Evolutionary conservation across 2,797 vertebrate genomes (phyloP), one percentile per base, ranked within the genome.

Genomic region (Limosa lapponica): DNA sequence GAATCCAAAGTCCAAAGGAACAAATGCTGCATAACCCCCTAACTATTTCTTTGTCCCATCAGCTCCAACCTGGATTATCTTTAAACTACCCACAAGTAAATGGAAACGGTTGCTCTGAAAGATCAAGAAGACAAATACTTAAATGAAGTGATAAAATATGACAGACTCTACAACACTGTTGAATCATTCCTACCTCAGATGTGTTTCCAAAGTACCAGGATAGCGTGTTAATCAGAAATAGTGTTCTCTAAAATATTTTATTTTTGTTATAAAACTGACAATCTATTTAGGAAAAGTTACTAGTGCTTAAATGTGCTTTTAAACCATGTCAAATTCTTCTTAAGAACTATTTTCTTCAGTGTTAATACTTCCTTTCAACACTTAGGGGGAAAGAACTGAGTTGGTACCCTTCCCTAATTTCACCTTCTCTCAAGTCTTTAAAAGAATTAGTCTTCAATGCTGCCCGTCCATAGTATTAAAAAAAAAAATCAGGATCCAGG

Each of bases 101-200:
- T 22, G 57, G 61, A 83, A 92, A 44, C 1, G 2, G 52, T 79
- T 95, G 49, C 14, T 73, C 55, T 90, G 80, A 57, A 79, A 90
- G 59, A 72, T 70, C 66, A 87, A 36, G 77, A 90, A 77, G 54
- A 80, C n/a, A 90, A 95, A 82, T 82, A 88, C 81, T 79, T 77
- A 67, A 87, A 91, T 64, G 65, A 87, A 90, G 58, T 84, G 57
- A 92, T 89, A 87, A 96, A 95, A 75, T 51, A 86, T 44, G 61
- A 82, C 66, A 82, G 62, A 88, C 44, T 91, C 54, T 87, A 65
- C 37, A 87, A 51, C 39, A 75, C 52, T 75, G 44, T 96, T 93
- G 92, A 93, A 95, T 95, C 79, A 90, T 94, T 96, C 67, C 46
- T 86, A 79, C 58, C 58, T 89, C 72, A 82, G 64, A 91, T 67